Base-by-base conservation (phyloP, 2,888 invertebrate genomes). In the Ypsolopha sequella region DNA sequence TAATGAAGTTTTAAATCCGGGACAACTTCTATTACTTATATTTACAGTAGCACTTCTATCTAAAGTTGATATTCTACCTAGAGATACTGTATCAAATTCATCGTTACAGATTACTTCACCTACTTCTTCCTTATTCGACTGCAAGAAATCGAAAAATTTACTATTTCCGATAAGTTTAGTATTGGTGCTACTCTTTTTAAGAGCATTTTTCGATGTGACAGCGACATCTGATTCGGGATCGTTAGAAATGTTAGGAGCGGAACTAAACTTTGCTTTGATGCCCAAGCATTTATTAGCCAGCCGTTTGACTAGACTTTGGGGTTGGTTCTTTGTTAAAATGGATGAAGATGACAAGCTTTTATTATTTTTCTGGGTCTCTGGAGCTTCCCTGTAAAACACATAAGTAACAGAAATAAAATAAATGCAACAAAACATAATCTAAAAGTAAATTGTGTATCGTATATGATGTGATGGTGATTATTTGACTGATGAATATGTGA, bases 241-340 rank as follows among this genome's bases (percentile, higher is more conserved):
- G 59, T 82, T 82, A 72, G 80, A 77, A 64, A 86, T 82, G 63
- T 86, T 85, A 79, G 85, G 84, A 70, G 84, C 84, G 55, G 87
- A 87, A 64, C 77, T 82, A 60, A 87, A 86, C 60, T 81, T 85
- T 54, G 84, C 73, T 71, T 80, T 87, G 33, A 86, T 69, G 70
- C 87, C 84, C 70, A 86, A 80, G 80, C 80, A 85, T 70, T 85
- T 87, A 38, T 86, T 82, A 74, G 87, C 86, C 76, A 87, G 79
- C 79, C 81, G 82, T 79, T 82, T 80, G 54, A 85, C 86, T 69
- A 86, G 85, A 76, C 80, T 85, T 66, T 80, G 80, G 62, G 78
- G 70, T 64, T 79, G 74, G 64, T 62, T 73, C 69, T 84, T 84
- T 62, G 76, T 84, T 77, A 85, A 60, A 62, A 74, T 73, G 58